Conservation (phyloP, 2,888 invertebrate genomes). For the Drosophila sordidula region DNA sequence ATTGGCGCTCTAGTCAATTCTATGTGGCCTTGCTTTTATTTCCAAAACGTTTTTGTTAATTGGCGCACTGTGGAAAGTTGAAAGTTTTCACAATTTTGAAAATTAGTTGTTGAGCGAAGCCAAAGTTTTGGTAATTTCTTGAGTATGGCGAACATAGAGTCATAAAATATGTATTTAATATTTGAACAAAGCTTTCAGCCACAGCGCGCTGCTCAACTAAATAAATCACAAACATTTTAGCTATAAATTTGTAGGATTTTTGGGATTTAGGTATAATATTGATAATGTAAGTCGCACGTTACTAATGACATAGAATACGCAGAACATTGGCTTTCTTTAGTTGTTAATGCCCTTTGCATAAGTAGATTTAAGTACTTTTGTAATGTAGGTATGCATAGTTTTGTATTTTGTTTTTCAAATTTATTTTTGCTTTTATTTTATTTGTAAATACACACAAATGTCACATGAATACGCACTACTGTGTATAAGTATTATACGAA, state of each 20-base stretch:
- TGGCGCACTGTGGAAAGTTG: conserved; percentile 29
- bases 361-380: conserved; percentile 18
- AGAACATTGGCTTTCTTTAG: conserved; percentile 16
- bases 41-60: conserved; percentile 12
- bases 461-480: conserved; percentile 27
- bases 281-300: conserved; percentile 16
- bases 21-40: conserved; percentile 37
- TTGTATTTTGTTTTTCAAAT: not conserved
- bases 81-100: not conserved
- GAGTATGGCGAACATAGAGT: no score
- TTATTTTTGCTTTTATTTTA: not conserved
- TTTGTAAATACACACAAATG: conserved; percentile 37
- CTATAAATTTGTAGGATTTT: conserved; percentile 3
- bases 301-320: conserved; percentile 30
- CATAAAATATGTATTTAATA: no score
- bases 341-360: not conserved
- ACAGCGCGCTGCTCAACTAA: conserved; percentile 46
- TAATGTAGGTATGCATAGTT: conserved; percentile 3
- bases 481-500: conserved; percentile 17
- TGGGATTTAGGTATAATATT: conserved; percentile 8
- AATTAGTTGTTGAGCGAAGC: no score
- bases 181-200: not conserved
- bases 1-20: conserved; percentile 46
- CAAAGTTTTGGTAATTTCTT: no score
- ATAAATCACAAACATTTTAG: conserved; percentile 25